phyloP scores from a whole-genome alignment of 2,113 vertebrate genomes.

The Sciurus niger region DNA sequence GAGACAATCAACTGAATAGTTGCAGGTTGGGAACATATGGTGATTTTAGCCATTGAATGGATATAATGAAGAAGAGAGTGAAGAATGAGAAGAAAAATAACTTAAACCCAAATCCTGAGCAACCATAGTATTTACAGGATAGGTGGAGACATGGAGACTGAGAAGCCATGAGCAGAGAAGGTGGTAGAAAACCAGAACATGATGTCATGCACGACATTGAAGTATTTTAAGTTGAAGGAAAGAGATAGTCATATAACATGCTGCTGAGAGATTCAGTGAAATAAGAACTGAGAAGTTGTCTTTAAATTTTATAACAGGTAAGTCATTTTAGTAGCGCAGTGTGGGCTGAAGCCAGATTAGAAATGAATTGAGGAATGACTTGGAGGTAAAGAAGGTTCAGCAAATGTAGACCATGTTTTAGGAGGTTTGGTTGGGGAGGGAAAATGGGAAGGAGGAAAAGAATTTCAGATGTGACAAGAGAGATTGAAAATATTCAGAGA shows the following conservation, averaged over 20 bases:
- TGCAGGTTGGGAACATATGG: background rate
- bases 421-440: background rate
- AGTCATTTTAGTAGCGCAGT: background rate
- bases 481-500: background rate
- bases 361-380: background rate
- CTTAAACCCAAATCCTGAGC: background rate
- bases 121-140: background rate
- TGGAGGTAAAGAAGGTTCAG: background rate
- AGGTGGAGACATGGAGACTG: background rate
- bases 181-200: background rate
- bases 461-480: background rate
- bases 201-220: background rate
- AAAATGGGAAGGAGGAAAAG: background rate
- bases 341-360: background rate
- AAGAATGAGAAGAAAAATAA: background rate
- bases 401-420: background rate
- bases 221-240: background rate
- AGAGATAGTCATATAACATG: background rate
- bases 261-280: background rate
- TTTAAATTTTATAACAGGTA: background rate
- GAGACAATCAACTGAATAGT: background rate
- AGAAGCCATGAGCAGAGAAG: background rate
- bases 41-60: background rate
- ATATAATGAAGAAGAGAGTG: background rate
- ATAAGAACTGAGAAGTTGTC: background rate